Conservation (phyloP, 2,113 vertebrate genomes). For the Anguilla japonica region DNA sequence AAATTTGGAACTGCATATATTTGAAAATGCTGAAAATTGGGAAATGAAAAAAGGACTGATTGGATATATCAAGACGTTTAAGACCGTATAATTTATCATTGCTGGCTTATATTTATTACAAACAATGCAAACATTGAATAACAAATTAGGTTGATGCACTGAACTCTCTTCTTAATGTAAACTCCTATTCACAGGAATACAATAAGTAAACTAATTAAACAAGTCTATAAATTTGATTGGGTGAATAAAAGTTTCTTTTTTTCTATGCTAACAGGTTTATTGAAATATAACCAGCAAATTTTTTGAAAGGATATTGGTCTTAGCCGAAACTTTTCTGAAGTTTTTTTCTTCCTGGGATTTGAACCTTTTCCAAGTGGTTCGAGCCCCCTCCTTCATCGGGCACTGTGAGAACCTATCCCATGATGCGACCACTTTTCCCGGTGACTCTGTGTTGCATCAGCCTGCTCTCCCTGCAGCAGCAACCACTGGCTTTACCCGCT, state of each 20-base stretch:
- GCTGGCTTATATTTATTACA: background rate
- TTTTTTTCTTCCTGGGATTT: slow-evolving; percentile 29
- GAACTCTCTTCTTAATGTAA: too few relatives aligned
- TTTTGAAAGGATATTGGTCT: slow-evolving; percentile 29
- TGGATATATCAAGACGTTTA: background rate
- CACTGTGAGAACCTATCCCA: slow-evolving; percentile 45
- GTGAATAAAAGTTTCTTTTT: background rate
- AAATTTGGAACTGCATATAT: background rate
- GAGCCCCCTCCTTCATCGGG: slow-evolving; percentile 42
- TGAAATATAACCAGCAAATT: background rate
- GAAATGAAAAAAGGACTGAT: background rate
- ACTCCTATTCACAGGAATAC: too few relatives aligned
- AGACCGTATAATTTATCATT: background rate
- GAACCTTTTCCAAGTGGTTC: slow-evolving; percentile 33
- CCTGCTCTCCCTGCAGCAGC: slow-evolving; percentile 63
- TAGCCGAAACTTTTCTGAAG: background rate
- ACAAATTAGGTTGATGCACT: background rate
- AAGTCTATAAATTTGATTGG: background rate
- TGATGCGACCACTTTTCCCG: slow-evolving; percentile 65
- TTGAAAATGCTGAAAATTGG: background rate
- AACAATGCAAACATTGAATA: background rate
- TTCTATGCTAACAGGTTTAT: slow-evolving; percentile 18
- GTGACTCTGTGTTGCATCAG: slow-evolving; percentile 72
- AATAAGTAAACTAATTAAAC: too few relatives aligned
- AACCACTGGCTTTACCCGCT: slow-evolving; percentile 56